Evolutionary conservation across 2,113 vertebrate species (phyloP).

Genomic region (Indri indri): DNA sequence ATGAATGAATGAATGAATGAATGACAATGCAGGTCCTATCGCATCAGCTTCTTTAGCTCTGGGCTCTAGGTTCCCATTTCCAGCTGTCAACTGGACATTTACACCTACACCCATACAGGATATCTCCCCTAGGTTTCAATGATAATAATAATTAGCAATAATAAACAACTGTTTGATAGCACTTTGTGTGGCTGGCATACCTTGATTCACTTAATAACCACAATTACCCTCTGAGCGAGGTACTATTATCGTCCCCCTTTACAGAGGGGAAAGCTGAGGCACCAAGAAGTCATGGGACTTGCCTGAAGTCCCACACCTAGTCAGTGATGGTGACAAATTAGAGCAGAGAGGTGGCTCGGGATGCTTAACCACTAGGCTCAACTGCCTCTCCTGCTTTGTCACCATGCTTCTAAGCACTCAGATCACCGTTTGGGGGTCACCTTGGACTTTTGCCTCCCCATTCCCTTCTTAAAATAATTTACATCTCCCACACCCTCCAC

Average conservation of each 20-base stretch:
- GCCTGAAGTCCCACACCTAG: neutral
- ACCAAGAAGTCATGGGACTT: neutral
- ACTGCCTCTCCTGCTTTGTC: neutral
- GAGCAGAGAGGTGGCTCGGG: neutral
- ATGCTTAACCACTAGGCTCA: neutral
- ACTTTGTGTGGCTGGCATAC: neutral
- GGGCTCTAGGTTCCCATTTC: neutral
- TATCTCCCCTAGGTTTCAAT: neutral
- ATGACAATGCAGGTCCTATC: too few relatives aligned
- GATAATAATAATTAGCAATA: too few relatives aligned
- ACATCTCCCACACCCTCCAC: neutral
- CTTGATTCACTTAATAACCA: neutral
- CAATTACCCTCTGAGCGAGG: neutral
- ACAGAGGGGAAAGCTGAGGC: neutral
- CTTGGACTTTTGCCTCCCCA: neutral
- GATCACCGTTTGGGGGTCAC: neutral
- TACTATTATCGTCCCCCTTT: neutral
- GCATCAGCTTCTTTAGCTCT: neutral
- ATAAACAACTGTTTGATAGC: neutral
- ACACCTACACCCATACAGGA: neutral
- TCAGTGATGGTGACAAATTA: neutral
- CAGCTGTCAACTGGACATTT: neutral
- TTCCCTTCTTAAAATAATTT: neutral
- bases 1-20: neutral
- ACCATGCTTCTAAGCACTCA: neutral